These are phyloP conservation scores for Phasia obesa DNA, from an alignment of 2,888 invertebrate genomes.

Conservation along the genomic window DNA sequence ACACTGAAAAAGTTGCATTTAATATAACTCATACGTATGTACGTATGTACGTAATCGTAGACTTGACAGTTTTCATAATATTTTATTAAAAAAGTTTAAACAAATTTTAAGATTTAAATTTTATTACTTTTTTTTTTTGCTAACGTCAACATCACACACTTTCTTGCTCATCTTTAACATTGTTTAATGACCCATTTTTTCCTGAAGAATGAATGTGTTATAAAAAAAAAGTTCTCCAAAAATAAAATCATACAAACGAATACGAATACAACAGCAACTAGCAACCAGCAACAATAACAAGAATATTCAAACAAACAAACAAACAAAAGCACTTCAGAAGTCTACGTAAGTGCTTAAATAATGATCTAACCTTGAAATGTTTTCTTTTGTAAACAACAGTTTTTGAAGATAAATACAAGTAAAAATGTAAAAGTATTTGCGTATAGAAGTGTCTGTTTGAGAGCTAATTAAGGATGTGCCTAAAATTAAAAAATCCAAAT, in stretches of 20 bases:
- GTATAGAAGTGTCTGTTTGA: background rate
- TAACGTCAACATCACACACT: background rate
- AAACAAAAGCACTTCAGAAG: slow-evolving; percentile 36
- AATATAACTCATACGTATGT: slow-evolving; percentile 46
- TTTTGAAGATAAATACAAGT: slow-evolving; percentile 24
- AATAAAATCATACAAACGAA: slow-evolving; percentile 6
- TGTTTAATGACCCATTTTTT: slow-evolving; percentile 59
- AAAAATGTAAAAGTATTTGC: slow-evolving; percentile 4
- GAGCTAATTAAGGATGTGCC: slow-evolving; percentile 44
- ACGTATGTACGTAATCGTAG: background rate
- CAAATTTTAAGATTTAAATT: slow-evolving; percentile 15
- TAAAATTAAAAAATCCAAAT: background rate
- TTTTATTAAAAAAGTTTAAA: slow-evolving; percentile 53
- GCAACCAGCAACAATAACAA: slow-evolving; percentile 1
- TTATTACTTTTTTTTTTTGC: slow-evolving; percentile 3
- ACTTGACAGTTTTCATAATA: slow-evolving; percentile 35
- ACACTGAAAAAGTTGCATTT: slow-evolving; percentile 12
- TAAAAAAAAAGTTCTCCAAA: background rate
- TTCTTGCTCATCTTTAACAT: slow-evolving; percentile 30
- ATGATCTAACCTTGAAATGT: slow-evolving; percentile 66
- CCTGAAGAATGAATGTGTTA: slow-evolving; percentile 17
- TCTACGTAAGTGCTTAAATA: slow-evolving; percentile 62
- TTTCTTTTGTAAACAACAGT: slow-evolving; percentile 37
- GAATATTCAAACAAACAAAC: slow-evolving; percentile 12
- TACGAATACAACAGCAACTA: background rate